Percentiles rank a stretch among this genome's conserved stretches.
These are phyloP conservation scores for Drosophila rellima DNA, from an alignment of 2,888 invertebrate species.

Conservation along the genomic window DNA sequence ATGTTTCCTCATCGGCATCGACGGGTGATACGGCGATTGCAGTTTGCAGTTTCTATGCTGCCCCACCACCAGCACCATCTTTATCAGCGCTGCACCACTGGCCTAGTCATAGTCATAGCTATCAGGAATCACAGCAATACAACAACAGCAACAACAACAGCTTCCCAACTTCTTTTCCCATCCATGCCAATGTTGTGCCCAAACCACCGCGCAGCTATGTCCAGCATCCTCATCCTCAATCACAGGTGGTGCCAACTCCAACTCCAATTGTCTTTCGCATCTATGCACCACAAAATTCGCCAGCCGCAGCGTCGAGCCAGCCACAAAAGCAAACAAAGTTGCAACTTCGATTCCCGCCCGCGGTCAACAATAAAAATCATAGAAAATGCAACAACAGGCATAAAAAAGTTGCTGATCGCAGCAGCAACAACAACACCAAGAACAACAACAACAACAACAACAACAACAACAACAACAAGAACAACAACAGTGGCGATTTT, in stretches of 20 bases:
- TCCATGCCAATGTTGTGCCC: conserved; percentile 77
- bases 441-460: conserved; percentile 1
- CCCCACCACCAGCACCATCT: conserved; percentile 25
- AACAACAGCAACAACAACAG: background rate
- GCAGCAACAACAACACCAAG: conserved; percentile 16
- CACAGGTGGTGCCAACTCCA: too few relatives aligned
- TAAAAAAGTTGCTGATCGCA: too few relatives aligned
- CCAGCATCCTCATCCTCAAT: conserved; percentile 16
- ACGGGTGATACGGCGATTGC: conserved; percentile 85
- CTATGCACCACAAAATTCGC: conserved; percentile 46
- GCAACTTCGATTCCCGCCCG: conserved; percentile 23
- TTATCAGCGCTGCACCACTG: conserved; percentile 23
- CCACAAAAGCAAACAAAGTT: conserved; percentile 11
- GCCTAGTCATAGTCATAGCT: conserved; percentile 75
- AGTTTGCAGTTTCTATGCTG: conserved; percentile 55
- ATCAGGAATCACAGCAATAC: conserved; percentile 24
- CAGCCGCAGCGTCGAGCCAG: conserved; percentile 7
- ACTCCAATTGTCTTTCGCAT: conserved; percentile 65
- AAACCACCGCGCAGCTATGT: conserved; percentile 82
- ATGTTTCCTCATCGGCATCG: conserved; percentile 82
- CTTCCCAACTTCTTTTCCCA: background rate
- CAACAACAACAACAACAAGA: background rate
- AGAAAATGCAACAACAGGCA: background rate
- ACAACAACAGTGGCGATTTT: conserved; percentile 68
- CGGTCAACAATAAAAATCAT: conserved; percentile 17